A percentile compares a stretch with the other conserved stretches of the same genome.
These are phyloP conservation scores for Holacanthella duospinosa DNA, from an alignment of 2,888 invertebrate genomes.

Conservation along the genomic window DNA sequence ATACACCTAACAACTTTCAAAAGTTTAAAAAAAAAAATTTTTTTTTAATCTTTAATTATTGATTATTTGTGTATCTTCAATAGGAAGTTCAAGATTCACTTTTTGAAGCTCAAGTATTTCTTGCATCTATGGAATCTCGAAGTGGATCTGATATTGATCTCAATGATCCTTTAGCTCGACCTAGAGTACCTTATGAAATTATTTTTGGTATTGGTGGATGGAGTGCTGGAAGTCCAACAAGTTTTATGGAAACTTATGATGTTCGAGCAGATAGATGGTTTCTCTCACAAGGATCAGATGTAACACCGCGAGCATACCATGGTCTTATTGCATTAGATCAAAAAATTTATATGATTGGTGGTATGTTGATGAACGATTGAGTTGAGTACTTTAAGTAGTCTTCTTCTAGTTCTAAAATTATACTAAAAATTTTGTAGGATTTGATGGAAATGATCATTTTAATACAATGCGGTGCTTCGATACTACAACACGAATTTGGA, in stretches of 20 bases:
- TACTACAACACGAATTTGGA: conserved; percentile 70
- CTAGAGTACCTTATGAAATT: conserved; percentile 53
- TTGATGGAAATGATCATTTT: conserved; percentile 79
- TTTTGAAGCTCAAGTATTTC: conserved; percentile 48
- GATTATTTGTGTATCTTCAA: neutral
- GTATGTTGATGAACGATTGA: conserved; percentile 40
- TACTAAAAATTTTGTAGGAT: no score
- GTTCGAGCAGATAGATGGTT: conserved; percentile 59
- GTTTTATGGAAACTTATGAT: conserved; percentile 47
- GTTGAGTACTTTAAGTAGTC: neutral
- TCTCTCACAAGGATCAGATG: conserved; percentile 55
- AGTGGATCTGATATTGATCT: conserved; percentile 40
- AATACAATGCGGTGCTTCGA: conserved; percentile 79
- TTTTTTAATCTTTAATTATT: neutral
- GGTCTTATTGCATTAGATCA: conserved; percentile 76
- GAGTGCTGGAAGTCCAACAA: conserved; percentile 66
- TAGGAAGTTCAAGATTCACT: conserved; percentile 50
- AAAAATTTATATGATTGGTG: conserved; percentile 80
- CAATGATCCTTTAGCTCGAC: conserved; percentile 52
- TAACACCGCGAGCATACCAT: conserved; percentile 73
- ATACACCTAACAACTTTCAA: no score
- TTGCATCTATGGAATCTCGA: conserved; percentile 47
- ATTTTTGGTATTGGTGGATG: conserved; percentile 48
- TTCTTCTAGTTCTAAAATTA: no score
- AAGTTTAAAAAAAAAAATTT: no score